A percentile compares a stretch with the other conserved stretches of the same genome.
phyloP scores from a whole-genome alignment of 2,113 vertebrate genomes.

The Mellivora capensis region DNA sequence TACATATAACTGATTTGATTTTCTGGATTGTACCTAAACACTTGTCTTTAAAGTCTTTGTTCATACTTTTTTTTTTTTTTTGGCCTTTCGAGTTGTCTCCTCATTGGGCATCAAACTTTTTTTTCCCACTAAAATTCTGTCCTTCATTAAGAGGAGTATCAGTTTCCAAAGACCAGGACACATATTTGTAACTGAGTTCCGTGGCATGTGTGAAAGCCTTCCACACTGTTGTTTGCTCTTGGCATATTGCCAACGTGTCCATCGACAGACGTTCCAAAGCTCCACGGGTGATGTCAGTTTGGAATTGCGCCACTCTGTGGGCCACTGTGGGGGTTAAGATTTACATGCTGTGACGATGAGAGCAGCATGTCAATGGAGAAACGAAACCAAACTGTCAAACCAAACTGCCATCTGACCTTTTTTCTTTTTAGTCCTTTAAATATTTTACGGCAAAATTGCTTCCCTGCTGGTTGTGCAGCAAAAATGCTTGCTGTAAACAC shows the following conservation, averaged over 20 bases:
- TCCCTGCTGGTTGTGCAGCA: not conserved
- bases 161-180: no score
- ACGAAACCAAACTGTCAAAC: not conserved
- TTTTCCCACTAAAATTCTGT: no score
- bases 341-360: not conserved
- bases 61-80: not conserved
- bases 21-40: not conserved
- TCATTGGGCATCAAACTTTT: no score
- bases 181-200: no score
- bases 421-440: not conserved
- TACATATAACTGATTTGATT: not conserved
- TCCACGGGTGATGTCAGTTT: not conserved
- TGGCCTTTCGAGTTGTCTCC: no score
- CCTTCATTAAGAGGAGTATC: no score
- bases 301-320: rapidly evolving
- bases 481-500: not conserved
- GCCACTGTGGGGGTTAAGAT: not conserved
- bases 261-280: no score
- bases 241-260: no score
- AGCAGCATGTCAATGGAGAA: not conserved
- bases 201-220: no score
- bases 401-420: not conserved
- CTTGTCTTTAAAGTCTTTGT: not conserved
- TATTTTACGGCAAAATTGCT: not conserved
- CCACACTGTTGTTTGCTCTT: no score